phyloP scores from a whole-genome alignment of 1,140 invertebrate species.

The Chymomyza costata region DNA sequence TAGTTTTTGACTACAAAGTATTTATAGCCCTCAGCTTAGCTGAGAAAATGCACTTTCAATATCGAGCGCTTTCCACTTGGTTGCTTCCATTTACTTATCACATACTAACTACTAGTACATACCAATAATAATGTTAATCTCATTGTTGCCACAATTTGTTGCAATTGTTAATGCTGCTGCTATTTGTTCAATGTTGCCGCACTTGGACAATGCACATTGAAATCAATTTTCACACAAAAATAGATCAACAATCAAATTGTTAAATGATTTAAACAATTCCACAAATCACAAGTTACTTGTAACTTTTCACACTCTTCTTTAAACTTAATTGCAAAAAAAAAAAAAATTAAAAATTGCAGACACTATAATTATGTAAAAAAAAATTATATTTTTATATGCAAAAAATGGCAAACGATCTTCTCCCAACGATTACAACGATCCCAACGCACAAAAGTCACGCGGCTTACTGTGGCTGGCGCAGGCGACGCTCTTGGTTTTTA shows the following conservation, averaged over 20 bases:
- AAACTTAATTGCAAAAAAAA: conserved; percentile 2
- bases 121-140: conserved; percentile 61
- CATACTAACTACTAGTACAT: too few species aligned
- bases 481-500: conserved; percentile 58
- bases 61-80: too few species aligned
- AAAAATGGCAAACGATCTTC: conserved; percentile 21
- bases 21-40: too few species aligned
- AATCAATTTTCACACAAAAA: conserved; percentile 43
- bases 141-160: conserved; percentile 38
- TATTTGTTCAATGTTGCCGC: conserved; percentile 6
- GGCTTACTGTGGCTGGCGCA: conserved; percentile 60
- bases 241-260: too few species aligned
- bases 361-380: conserved; percentile 7
- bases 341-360: too few species aligned
- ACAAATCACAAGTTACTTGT: conserved; percentile 7
- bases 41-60: too few species aligned
- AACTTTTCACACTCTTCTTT: not conserved
- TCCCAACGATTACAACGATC: conserved; percentile 25
- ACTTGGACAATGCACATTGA: conserved; percentile 40
- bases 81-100: too few species aligned
- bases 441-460: conserved; percentile 66
- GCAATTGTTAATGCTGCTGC: too few species aligned
- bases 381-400: conserved; percentile 6
- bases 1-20: too few species aligned
- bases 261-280: too few species aligned